These are phyloP conservation scores for Aspidiotus destructor DNA, from an alignment of 2,888 invertebrate genomes.

Conservation along the genomic window DNA sequence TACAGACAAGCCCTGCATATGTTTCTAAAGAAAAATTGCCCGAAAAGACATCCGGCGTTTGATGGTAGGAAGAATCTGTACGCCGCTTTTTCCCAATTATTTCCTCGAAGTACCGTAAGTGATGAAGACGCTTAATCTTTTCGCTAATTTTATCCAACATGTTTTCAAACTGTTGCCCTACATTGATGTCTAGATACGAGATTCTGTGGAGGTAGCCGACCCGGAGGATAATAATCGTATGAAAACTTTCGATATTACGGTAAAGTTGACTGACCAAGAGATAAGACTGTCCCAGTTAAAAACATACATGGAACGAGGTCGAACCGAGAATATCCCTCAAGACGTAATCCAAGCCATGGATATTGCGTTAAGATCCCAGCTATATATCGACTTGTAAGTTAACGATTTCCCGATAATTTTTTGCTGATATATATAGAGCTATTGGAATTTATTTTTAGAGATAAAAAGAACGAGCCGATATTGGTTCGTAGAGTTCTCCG, in stretches of 20 bases:
- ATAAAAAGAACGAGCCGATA: too few relatives aligned
- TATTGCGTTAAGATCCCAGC: conserved; percentile 59
- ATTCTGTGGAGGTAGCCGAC: conserved; percentile 42
- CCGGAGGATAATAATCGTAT: conserved; percentile 39
- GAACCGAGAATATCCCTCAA: conserved; percentile 46
- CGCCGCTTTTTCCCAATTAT: neutral
- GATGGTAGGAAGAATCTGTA: neutral
- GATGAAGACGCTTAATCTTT: neutral
- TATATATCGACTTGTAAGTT: neutral
- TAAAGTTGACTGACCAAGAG: conserved; percentile 46
- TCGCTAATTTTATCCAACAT: neutral
- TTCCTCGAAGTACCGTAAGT: neutral
- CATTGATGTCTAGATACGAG: conserved; percentile 6
- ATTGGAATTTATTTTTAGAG: too few relatives aligned
- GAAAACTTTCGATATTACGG: conserved; percentile 45
- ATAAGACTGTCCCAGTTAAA: conserved; percentile 28
- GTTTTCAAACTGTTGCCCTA: neutral
- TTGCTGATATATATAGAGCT: too few relatives aligned
- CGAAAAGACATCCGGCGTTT: neutral
- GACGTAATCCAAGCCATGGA: conserved; percentile 70
- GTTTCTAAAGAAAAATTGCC: neutral
- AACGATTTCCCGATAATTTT: too few relatives aligned
- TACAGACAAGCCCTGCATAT: neutral
- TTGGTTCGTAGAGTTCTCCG: too few relatives aligned
- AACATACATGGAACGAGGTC: conserved; percentile 41